Conservation (phyloP, 2,113 vertebrate species). For the Dipodomys stephensi region DNA sequence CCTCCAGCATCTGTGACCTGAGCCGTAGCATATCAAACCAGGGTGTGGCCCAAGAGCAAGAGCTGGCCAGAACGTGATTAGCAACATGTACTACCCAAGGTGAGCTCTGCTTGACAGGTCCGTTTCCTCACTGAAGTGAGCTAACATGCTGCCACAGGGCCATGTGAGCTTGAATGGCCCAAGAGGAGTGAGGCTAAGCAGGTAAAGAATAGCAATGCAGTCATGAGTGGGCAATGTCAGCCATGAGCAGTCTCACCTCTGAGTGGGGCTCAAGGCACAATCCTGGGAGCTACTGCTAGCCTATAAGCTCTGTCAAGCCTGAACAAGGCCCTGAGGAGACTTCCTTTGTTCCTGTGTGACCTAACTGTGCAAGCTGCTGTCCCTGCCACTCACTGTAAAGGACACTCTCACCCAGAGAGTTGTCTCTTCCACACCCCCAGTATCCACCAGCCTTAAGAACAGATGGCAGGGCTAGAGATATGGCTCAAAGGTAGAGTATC, state of each 20-base stretch:
- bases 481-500: too few relatives aligned
- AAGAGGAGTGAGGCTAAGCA: neutral
- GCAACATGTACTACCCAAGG: fast-evolving
- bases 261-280: neutral
- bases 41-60: neutral
- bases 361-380: neutral
- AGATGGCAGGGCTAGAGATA: neutral
- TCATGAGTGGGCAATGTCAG: neutral
- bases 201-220: neutral
- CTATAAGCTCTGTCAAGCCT: neutral
- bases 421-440: neutral
- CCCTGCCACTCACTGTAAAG: neutral
- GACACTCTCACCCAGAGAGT: neutral
- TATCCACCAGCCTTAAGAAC: neutral
- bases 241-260: neutral
- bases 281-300: neutral
- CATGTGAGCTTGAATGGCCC: neutral
- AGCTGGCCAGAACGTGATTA: neutral
- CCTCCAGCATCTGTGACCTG: neutral
- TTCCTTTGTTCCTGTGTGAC: neutral
- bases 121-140: neutral
- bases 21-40: neutral
- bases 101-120: neutral
- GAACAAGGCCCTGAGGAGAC: neutral
- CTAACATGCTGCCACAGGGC: neutral